Evolutionary conservation across 2,113 vertebrate species (phyloP), one percentile per base, ranked within the genome.

Genomic region (Sinocyclocheilus anshuiensis): DNA sequence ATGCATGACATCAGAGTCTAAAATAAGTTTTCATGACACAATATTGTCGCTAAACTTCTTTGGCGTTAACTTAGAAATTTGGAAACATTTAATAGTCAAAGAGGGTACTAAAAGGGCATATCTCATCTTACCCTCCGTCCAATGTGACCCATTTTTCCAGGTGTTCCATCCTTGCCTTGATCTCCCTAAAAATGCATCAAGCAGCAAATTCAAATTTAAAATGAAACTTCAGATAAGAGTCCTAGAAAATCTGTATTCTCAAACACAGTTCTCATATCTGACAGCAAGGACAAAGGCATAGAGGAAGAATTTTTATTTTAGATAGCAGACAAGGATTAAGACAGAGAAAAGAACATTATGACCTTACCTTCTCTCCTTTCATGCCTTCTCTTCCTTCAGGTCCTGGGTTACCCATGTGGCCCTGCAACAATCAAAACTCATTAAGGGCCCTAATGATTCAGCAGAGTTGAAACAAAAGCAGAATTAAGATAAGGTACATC

Each of bases 361-460:
- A 78, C 69, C 72, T 92, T 92, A 97, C 97, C 96, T 96, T 96
- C 11, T 95, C 94, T 90, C 97, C 97, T 90, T 95, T 95, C 10
- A 2, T 1, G 24, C 96, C 96, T 29, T 89, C 92, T 77, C 90
- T 91, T 39, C 96, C 97, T 88, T 94, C 94, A 7, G 90, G 88
- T 18, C 97, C 97, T 0, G 83, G 89, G 75, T 71, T 89, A 81
- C 97, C 97, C 6, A 53, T 85, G 10, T 48, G 50, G 11, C 97
- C 97, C 97, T 98, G 86, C 57, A 84, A 83, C 2, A 86, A 84
- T 81, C 77, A 87, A 65, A 72, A 69, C 24, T 45, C n/a, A 76
- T 83, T 65, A 78, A 67, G 0, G 39, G 4, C 26, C 20, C 4
- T 15, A 16, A 80, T 24, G 18, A 55, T 55, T 57, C 76, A 45